phyloP scores from a whole-genome alignment of 2,888 invertebrate genomes.

The Tipula unca region DNA sequence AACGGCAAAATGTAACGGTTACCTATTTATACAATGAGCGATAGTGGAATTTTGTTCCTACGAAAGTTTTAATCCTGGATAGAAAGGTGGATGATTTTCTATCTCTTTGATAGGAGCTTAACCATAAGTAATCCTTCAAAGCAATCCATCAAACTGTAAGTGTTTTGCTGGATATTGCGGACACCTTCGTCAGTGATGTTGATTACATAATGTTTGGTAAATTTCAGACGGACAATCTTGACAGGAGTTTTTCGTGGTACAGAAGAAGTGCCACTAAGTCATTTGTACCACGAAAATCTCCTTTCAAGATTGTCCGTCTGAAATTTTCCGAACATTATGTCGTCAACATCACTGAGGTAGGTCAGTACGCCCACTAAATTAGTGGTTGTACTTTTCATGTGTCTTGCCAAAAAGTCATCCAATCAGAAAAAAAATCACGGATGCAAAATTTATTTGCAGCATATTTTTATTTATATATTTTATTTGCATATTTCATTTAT shows the following conservation, averaged over 20 bases:
- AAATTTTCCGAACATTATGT: too few relatives aligned
- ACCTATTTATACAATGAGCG: neutral
- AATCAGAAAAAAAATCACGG: neutral
- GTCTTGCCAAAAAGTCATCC: neutral
- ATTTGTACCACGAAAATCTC: too few relatives aligned
- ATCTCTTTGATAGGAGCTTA: neutral
- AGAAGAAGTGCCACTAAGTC: too few relatives aligned
- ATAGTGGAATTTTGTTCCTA: neutral
- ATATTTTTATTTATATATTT: too few relatives aligned
- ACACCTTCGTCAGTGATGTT: neutral
- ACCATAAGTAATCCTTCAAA: neutral
- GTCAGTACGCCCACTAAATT: too few relatives aligned
- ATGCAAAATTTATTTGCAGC: too few relatives aligned
- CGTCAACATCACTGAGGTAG: too few relatives aligned
- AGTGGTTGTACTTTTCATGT: neutral
- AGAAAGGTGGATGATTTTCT: neutral
- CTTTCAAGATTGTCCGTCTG: too few relatives aligned
- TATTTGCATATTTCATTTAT: too few relatives aligned
- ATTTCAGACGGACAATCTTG: too few relatives aligned
- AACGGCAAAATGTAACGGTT: neutral
- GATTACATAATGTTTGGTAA: neutral
- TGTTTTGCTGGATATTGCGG: neutral
- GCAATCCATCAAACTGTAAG: neutral
- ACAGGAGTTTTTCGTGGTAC: neutral
- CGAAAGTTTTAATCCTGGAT: neutral